Evolutionary conservation across 2,888 invertebrate genomes (phyloP), one percentile per base, ranked within the genome.

Genomic region (Alsophila aescularia): DNA sequence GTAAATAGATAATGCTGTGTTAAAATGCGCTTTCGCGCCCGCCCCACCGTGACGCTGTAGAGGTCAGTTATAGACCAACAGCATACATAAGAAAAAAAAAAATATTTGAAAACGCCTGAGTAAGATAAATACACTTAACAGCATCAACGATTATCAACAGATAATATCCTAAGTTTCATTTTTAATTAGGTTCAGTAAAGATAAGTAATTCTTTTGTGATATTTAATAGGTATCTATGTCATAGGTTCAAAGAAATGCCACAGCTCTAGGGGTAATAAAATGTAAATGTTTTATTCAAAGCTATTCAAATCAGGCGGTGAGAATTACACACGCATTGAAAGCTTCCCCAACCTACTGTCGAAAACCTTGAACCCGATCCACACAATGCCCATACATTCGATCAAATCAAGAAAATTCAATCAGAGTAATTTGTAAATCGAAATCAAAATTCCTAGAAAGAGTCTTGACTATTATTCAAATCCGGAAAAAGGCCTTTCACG

Each of bases 321-420:
- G 48, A 48, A 53, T 37, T 54, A 53, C 36, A 41, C 29, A 41
- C 70, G 69, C 71, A 70, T 75, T 78, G 75, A 77, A 82, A 60
- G 60, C 62, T 47, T 53, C 44, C 58, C 36, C 36, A 24, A 40
- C 51, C 43, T 58, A 15, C 32, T 9, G 21, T 12, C 35, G n/a
- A 15, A 35, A 42, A 31, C 53, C 53, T 54, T 48, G 43, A 54
- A 42, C 48, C 34, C 27, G 7, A n/a, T n/a, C 6, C 31, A 32
- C 13, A 48, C 45, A 53, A 47, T 34, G 36, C 27, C 24, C 21
- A 18, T 37, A 43, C n/a, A 37, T 47, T 32, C 31, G 8, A 21
- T 35, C 6, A 18, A 41, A 47, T 40, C 18, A 13, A 18, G 21
- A 31, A 47, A 47, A 9, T 29, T 32, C 15, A 24, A 35, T 47